Percentiles rank a stretch among this genome's conserved stretches.
phyloP scores from a whole-genome alignment of 2,113 vertebrate genomes.

The Xyliphius kryptos region DNA sequence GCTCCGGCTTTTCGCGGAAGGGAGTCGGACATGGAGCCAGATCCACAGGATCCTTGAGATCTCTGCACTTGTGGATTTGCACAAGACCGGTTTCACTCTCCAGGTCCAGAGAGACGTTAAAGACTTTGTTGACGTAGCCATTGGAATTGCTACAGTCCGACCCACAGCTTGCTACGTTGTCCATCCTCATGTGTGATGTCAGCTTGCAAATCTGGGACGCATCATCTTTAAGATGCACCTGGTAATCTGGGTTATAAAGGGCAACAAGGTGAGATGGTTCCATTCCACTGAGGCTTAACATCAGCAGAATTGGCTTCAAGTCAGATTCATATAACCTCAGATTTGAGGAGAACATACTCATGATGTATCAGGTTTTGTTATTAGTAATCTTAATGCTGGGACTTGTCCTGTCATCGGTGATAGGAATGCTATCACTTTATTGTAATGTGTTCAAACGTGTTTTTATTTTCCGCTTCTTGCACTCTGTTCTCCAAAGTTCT shows the following conservation, averaged over 20 bases:
- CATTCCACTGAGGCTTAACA: too few relatives aligned
- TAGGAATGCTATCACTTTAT: too few relatives aligned
- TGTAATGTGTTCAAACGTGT: too few relatives aligned
- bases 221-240: slow-evolving; percentile 43
- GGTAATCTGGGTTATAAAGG: slow-evolving; percentile 9
- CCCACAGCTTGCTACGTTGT: slow-evolving; percentile 56
- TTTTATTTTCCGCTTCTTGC: too few relatives aligned
- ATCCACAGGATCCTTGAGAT: slow-evolving; percentile 42
- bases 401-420: too few relatives aligned
- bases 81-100: slow-evolving; percentile 56
- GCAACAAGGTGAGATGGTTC: too few relatives aligned
- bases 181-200: slow-evolving; percentile 70
- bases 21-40: slow-evolving; percentile 43
- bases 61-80: slow-evolving; percentile 57
- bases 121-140: slow-evolving; percentile 74
- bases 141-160: slow-evolving; percentile 64
- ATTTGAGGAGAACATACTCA: too few relatives aligned
- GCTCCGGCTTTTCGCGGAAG: slow-evolving; percentile 60
- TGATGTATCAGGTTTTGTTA: too few relatives aligned
- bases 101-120: slow-evolving; percentile 64
- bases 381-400: too few relatives aligned
- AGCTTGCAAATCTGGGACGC: slow-evolving; percentile 51
- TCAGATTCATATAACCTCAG: too few relatives aligned
- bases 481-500: too few relatives aligned
- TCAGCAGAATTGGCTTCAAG: too few relatives aligned